Evolutionary conservation across 2,113 vertebrate genomes (phyloP).

Genomic region (Orthonyx spaldingii): DNA sequence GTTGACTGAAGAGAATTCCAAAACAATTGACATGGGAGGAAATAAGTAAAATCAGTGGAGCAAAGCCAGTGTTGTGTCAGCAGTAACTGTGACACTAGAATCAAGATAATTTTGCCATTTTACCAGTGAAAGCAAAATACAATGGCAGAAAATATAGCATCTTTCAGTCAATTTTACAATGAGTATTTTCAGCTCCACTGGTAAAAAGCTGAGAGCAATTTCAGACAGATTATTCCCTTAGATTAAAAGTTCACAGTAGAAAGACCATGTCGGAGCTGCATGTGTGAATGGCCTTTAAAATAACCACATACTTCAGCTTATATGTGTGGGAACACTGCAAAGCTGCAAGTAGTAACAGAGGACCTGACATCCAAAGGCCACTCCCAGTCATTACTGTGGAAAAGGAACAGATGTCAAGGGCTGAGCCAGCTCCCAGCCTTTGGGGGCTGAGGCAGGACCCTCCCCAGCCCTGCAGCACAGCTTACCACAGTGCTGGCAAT

Average conservation of each 20-base stretch:
- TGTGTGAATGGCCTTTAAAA: neutral
- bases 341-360: neutral
- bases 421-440: neutral
- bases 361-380: neutral
- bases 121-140: neutral
- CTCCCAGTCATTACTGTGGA: neutral
- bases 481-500: neutral
- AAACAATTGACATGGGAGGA: neutral
- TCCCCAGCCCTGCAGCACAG: neutral
- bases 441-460: neutral
- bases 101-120: neutral
- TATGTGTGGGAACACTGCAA: neutral
- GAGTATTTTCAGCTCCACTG: neutral
- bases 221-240: neutral
- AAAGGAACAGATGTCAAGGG: neutral
- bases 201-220: neutral
- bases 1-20: neutral
- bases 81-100: neutral
- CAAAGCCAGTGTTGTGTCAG: neutral
- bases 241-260: neutral
- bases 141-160: neutral
- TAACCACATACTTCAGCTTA: neutral
- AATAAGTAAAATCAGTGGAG: neutral
- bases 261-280: neutral
- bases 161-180: neutral